Base-by-base conservation (phyloP, 2,797 vertebrate species). In the Myotis myotis region DNA sequence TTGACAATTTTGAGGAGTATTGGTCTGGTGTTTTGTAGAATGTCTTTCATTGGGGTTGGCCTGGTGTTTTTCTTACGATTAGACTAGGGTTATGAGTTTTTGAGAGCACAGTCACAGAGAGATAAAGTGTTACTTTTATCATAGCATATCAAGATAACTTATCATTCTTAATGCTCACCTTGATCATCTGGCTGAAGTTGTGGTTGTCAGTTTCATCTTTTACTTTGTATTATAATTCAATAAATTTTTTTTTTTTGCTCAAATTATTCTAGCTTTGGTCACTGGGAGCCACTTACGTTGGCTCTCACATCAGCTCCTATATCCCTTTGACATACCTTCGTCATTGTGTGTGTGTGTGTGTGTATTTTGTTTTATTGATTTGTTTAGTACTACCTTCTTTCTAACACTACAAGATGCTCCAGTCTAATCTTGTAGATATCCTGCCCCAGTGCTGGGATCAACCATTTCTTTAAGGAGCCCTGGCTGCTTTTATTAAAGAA, bases 401-500 rank as follows among this genome's bases (percentile, higher is more conserved):
- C 36, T 55, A 28, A 44, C 8, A 62, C 5, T 74, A 8, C 0
- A 44, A 10, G 23, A n/a, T 80, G 74, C 72, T 68, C 11, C 10
- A 60, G 17, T 13, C 17, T 86, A 51, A 20, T 57, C 71, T 86
- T 38, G 41, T 41, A 78, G 55, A 41, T 57, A 33, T 44, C 22
- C 12, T 80, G 16, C 5, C 28, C 10, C n/a, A 72, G 6, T 36
- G 28, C 23, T 66, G 78, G 33, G 41, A 72, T 51, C 38, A 72
- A 44, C 23, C 23, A 25, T 87, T 78, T 94, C 57, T 95, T 90
- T 79, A 51, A 81, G 62, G 49, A 68, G 2, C 3, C 30, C 17
- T 88, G 41, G 13, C 55, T 82, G 12, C 51, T 94, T 87, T 79
- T 30, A 75, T 81, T 57, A 81, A 89, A 84, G 71, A 96, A 83